A percentile compares a stretch with the other conserved stretches of the same genome.
Evolutionary conservation across 2,797 vertebrate genomes (phyloP).

Genomic region (Dermochelys coriacea): DNA sequence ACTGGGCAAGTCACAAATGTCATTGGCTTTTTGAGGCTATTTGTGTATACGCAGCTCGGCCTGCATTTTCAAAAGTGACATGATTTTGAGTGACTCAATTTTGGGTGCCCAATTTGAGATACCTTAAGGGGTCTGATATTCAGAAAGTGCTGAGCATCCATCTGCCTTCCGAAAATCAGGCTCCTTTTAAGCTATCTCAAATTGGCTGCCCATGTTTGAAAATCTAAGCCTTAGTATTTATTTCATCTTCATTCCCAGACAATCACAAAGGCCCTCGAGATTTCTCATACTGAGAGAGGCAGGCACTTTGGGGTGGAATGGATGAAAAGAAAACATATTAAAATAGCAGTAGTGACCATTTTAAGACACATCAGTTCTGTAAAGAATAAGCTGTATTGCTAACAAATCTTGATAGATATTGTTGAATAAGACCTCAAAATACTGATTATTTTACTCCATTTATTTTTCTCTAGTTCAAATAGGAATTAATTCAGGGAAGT

Average conservation of each 20-base stretch:
- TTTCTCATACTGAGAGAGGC: neutral
- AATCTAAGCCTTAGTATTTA: neutral
- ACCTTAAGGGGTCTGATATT: neutral
- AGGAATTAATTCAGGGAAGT: too few species aligned
- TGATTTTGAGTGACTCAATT: neutral
- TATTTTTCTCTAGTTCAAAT: too few species aligned
- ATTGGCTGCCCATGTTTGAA: neutral
- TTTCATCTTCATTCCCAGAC: neutral
- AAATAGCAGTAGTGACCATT: conserved; percentile 40
- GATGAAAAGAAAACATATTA: neutral
- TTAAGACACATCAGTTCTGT: neutral
- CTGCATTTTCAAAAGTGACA: neutral
- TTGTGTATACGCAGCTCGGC: neutral
- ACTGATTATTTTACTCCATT: neutral
- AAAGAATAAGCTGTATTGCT: neutral
- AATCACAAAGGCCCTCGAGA: neutral
- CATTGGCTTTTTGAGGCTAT: too few species aligned
- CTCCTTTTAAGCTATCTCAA: neutral
- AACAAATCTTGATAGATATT: neutral
- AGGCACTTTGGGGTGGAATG: conserved; percentile 13
- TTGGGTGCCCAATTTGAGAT: neutral
- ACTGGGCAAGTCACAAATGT: too few species aligned
- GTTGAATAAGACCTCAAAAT: neutral
- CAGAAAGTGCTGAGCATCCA: neutral
- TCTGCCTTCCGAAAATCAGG: neutral